Evolutionary conservation across 2,888 invertebrate species (phyloP), one percentile per base, ranked within the genome.

Genomic region (Drosophila demipolita): DNA sequence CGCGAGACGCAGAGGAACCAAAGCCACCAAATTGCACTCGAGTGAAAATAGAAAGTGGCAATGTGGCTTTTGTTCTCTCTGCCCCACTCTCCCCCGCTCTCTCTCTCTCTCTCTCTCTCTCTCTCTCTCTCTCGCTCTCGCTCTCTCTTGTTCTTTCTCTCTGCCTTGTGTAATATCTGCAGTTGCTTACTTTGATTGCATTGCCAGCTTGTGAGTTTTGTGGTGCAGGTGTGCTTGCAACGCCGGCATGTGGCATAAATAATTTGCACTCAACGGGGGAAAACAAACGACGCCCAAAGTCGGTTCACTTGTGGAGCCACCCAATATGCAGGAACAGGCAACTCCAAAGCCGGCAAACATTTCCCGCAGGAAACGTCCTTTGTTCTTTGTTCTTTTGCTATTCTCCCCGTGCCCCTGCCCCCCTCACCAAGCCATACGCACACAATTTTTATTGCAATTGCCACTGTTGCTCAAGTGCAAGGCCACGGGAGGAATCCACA

Each of bases 1-100:
- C 53, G 63, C 40, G 59, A 60, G 52, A 32, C 66, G 9, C 53
- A 49, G 63, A 52, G 48, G 57, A 65, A 67, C 50, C 48, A 73
- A 65, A 72, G 69, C 66, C 67, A 69, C 73, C 73, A 70, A 73
- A 86, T 78, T 75, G 78, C 85, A 82, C 78, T 83, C 80, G 73
- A 89, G 85, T 80, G 85, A 89, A 87, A 89, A 87, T 84, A 59
- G 86, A 86, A 86, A 80, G 85, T 83, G 81, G 76, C 82, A 76
- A 82, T 82, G 77, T 79, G 82, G 76, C 74, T 76, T 78, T 75
- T 74, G 66, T 72, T 49, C 48, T 9, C 36, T n/a, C 11, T 3
- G 0, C 6, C 5, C 4, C 29, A 4, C 4, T 26, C 26, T 5
- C 5, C 5, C 1, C 29, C 6, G 1, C 29, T 29, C n/a, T 12